These are phyloP conservation scores for Erpobdella octoculata DNA, from an alignment of 2,888 invertebrate species.

Conservation along the genomic window DNA sequence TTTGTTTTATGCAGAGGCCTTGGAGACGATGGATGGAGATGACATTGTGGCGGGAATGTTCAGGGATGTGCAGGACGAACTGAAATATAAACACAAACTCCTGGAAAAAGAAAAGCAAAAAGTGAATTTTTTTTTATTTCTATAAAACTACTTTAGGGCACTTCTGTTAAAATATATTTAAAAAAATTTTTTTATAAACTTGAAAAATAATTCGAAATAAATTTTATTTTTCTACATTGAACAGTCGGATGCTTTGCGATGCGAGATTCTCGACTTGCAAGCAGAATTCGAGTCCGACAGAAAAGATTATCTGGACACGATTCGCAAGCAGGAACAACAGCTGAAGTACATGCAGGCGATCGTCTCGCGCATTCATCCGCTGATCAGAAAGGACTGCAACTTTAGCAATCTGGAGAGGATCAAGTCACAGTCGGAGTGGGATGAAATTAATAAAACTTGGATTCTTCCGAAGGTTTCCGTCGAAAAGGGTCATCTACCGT, in stretches of 20 bases:
- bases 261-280: conserved; percentile 69
- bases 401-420: conserved; percentile 67
- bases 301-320: conserved; percentile 74
- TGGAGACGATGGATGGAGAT: conserved; percentile 58
- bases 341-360: conserved; percentile 56
- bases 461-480: conserved; percentile 63
- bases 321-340: conserved; percentile 66
- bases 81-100: conserved; percentile 65
- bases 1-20: not conserved
- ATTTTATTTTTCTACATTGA: not conserved
- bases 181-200: too few species aligned
- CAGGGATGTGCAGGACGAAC: conserved; percentile 66
- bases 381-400: conserved; percentile 66
- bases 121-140: conserved; percentile 54
- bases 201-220: not conserved
- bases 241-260: conserved; percentile 62
- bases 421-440: conserved; percentile 62
- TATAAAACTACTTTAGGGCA: too few species aligned
- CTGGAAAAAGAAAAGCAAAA: conserved; percentile 63
- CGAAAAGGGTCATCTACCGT: conserved; percentile 64
- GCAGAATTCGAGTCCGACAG: conserved; percentile 73
- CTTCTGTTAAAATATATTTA: too few species aligned
- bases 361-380: conserved; percentile 53
- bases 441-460: conserved; percentile 67
- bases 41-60: conserved; percentile 66